Evolutionary conservation across 2,888 invertebrate genomes (phyloP).

Genomic region (Carterocephalus palaemon): DNA sequence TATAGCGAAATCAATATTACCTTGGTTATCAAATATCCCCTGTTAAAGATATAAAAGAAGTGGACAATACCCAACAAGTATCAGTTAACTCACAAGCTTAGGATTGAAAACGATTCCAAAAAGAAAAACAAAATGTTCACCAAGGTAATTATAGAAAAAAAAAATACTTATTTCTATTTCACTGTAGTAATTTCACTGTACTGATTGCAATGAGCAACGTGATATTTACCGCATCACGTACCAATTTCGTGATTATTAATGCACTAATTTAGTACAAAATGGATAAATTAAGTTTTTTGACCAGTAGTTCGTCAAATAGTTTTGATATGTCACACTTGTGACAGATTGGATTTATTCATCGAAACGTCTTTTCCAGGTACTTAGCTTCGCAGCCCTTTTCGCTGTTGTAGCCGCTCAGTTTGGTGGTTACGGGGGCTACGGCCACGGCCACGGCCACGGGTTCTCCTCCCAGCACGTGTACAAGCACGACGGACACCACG

Average conservation of each 20-base stretch:
- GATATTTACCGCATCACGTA: no score
- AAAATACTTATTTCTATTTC: no score
- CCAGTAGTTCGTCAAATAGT: no score
- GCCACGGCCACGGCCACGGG: slow-evolving; percentile 39
- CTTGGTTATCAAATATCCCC: slow-evolving; percentile 6
- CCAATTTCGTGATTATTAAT: no score
- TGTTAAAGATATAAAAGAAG: slow-evolving; percentile 15
- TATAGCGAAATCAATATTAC: slow-evolving; percentile 17
- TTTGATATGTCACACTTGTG: no score
- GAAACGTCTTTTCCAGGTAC: slow-evolving; percentile 10
- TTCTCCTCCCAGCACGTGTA: slow-evolving; percentile 58
- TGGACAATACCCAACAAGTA: background rate
- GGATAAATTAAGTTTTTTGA: no score
- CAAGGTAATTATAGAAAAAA: slow-evolving; percentile 15
- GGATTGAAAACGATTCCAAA: slow-evolving; percentile 1
- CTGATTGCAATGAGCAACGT: background rate
- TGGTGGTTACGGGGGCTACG: slow-evolving; percentile 11
- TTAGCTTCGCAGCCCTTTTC: slow-evolving; percentile 26
- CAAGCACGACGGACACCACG: slow-evolving; percentile 51
- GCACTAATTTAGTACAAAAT: no score
- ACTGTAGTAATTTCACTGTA: no score
- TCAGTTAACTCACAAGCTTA: slow-evolving; percentile 13
- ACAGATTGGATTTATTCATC: no score
- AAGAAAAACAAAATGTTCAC: slow-evolving; percentile 10
- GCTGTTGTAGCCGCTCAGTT: slow-evolving; percentile 9